Evolutionary conservation across 2,888 invertebrate species (phyloP).

Genomic region (Fabriciana adippe): DNA sequence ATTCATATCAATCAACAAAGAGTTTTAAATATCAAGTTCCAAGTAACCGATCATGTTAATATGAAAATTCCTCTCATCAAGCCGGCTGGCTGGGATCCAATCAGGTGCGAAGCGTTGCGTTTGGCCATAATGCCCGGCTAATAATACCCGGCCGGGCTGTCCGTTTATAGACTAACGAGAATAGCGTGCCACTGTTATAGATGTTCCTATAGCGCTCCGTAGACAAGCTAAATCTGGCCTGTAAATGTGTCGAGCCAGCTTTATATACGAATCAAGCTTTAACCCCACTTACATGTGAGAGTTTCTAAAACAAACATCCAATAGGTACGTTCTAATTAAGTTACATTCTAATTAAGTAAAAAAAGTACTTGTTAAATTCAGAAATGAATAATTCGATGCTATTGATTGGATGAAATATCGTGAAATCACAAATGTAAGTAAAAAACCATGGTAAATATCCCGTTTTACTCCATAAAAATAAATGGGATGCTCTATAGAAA

Average conservation of each 20-base stretch:
- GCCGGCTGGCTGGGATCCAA: conserved; percentile 67
- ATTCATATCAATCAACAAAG: conserved; percentile 6
- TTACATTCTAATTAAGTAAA: too few relatives aligned
- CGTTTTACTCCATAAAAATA: too few relatives aligned
- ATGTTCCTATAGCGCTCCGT: conserved; percentile 42
- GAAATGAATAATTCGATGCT: too few relatives aligned
- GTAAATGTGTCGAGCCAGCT: conserved; percentile 21
- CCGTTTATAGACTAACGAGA: conserved; percentile 73
- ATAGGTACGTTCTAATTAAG: too few relatives aligned
- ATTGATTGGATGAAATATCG: too few relatives aligned
- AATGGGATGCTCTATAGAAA: too few relatives aligned
- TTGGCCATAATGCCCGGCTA: conserved; percentile 63
- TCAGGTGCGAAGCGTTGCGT: conserved; percentile 71
- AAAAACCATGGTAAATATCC: too few relatives aligned
- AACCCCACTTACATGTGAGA: neutral
- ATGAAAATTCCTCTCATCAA: conserved; percentile 21
- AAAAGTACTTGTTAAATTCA: too few relatives aligned
- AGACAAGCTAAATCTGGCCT: conserved; percentile 34
- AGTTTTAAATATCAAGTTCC: conserved; percentile 5
- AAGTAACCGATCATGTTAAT: conserved; percentile 10
- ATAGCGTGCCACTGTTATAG: conserved; percentile 60
- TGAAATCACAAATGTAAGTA: too few relatives aligned
- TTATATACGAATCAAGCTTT: neutral
- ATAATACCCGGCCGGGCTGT: conserved; percentile 66
- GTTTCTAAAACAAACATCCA: neutral